These are phyloP conservation scores for Morone chrysops DNA, from an alignment of 2,113 vertebrate species.

Conservation along the genomic window DNA sequence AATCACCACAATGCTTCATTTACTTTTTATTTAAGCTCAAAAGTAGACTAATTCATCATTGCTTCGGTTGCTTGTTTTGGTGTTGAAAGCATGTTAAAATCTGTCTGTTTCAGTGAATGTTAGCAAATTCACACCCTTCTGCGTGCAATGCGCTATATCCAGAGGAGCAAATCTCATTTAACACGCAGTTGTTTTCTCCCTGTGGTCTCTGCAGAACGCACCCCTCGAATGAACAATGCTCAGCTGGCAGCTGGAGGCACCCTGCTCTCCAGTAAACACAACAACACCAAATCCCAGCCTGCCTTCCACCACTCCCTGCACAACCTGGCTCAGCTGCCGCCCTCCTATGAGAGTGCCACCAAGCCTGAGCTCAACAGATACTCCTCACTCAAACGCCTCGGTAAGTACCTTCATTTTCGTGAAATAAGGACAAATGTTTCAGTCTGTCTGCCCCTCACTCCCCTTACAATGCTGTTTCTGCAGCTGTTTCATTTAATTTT, in stretches of 20 bases:
- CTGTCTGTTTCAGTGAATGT: conserved; percentile 44
- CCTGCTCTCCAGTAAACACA: conserved; percentile 88
- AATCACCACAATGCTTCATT: conserved; percentile 66
- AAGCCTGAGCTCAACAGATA: conserved; percentile 93
- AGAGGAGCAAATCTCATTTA: conserved; percentile 78
- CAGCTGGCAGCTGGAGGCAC: conserved; percentile 88
- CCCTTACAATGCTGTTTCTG: conserved; percentile 10
- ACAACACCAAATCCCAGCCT: conserved; percentile 88
- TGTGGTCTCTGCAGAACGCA: conserved; percentile 80
- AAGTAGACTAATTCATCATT: conserved; percentile 58
- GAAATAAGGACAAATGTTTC: conserved; percentile 28
- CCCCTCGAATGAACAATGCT: conserved; percentile 87
- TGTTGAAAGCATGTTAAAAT: conserved; percentile 53
- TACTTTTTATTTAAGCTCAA: conserved; percentile 52
- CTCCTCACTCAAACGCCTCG: conserved; percentile 92
- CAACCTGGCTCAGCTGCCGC: conserved; percentile 94
- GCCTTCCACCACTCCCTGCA: conserved; percentile 93
- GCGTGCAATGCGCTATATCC: conserved; percentile 36
- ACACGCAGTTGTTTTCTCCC: conserved; percentile 57
- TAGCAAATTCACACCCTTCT: conserved; percentile 55
- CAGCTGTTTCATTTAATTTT: conserved; percentile 22
- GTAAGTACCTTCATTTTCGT: conserved; percentile 78
- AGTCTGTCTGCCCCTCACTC: not conserved
- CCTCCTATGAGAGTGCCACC: conserved; percentile 91
- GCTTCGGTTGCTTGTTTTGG: conserved; percentile 49